These are phyloP conservation scores for Lasioglossum morio DNA, from an alignment of 2,888 invertebrate species.

Conservation along the genomic window DNA sequence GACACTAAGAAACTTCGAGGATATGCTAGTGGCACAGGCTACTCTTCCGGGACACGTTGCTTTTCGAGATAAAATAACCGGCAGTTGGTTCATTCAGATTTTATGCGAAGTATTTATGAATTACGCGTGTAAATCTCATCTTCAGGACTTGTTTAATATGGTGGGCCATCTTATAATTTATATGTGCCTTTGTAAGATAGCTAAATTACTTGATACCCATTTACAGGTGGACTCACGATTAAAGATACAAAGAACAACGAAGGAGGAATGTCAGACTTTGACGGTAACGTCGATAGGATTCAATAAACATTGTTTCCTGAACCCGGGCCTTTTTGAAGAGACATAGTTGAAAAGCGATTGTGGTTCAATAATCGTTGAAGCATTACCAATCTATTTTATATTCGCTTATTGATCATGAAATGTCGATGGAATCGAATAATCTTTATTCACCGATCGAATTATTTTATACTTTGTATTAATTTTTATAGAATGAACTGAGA, in stretches of 20 bases:
- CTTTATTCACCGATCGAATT: conserved; percentile 6
- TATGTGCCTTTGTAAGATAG: neutral
- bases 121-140: conserved; percentile 73
- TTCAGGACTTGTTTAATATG: conserved; percentile 78
- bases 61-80: conserved; percentile 86
- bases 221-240: conserved; percentile 77
- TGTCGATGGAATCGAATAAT: conserved; percentile 9
- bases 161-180: conserved; percentile 60
- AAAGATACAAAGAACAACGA: conserved; percentile 61
- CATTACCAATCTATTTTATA: conserved; percentile 11
- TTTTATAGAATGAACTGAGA: conserved; percentile 32
- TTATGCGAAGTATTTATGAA: conserved; percentile 85
- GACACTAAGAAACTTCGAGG: conserved; percentile 83
- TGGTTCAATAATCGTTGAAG: neutral
- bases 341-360: neutral
- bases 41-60: conserved; percentile 85
- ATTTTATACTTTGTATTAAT: conserved; percentile 30
- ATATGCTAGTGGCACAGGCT: conserved; percentile 86
- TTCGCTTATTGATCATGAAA: neutral
- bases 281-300: conserved; percentile 75
- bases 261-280: conserved; percentile 77
- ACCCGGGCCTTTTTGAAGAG: conserved; percentile 80
- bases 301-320: conserved; percentile 78
- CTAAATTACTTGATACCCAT: neutral
- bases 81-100: conserved; percentile 88